Base-by-base conservation (phyloP, 92 coral and sea anemone genomes). In the Epizoanthus illoricatus region DNA sequence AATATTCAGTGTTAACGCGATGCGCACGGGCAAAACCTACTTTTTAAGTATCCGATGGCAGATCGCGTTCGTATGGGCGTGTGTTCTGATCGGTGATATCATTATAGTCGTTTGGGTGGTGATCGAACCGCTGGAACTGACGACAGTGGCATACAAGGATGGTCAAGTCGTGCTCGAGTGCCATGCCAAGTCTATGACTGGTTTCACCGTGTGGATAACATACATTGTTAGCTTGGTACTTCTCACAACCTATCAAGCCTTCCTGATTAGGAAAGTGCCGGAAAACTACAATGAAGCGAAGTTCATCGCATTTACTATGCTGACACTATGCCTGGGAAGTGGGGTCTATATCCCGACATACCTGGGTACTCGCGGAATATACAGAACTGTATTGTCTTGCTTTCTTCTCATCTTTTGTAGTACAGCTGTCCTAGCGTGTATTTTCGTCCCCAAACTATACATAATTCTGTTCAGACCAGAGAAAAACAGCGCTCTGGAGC, bases 201-300 rank as follows among this genome's bases (percentile, higher is more conserved):
- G 89, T 1, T 81, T 91, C 65, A 89, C 92, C 15, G 78, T 86
- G 20, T 91, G 94, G 94, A 86, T 89, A 3, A 69, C 90, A 36
- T 92, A 85, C 76, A 90, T 81, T 83, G 91, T 84, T 65, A 91
- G 96, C 24, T 87, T 94, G 71, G 80, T 85, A 42, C 84, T 94
- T 23, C 87, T 92, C 23, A 89, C 96, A 54, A 94, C 98, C 5
- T 94, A 92, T 64, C 96, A 94, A 76, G 98, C 98, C n/a, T 92
- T 92, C 74, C 78, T 89, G 19, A 93, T 94, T 61, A 90, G 98
- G 24, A 94, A 94, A 64, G 95, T 94, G 20, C 96, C 98, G 17
- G 98, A 89, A 78, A 94, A 94, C 83, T 92, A 92, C 86, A 94
- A 94, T 91, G 96, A 94, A 79, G 96, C 94, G 17, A 88, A 90